phyloP scores from a whole-genome alignment of 64 coral and sea anemone species.

The Hydrozoanthus tunicans region DNA sequence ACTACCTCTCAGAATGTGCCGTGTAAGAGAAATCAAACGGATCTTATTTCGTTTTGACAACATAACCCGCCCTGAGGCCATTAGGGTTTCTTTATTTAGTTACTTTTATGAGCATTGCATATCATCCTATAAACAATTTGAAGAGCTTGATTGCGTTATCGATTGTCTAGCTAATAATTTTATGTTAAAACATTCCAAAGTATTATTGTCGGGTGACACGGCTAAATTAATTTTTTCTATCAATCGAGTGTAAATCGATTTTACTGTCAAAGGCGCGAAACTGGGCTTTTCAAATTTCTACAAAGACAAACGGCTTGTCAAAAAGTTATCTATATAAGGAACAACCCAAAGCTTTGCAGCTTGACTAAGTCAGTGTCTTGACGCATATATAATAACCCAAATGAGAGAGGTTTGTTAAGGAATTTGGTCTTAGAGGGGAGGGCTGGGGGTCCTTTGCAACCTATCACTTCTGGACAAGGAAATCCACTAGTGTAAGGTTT shows the following conservation, averaged over 20 bases:
- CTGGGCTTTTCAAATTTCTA: neutral
- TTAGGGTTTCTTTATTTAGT: neutral
- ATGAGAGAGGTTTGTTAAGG: too few relatives aligned
- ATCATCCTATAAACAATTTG: neutral
- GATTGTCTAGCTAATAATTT: constrained; percentile 18
- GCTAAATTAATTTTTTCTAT: neutral
- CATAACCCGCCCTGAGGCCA: neutral
- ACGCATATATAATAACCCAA: too few relatives aligned
- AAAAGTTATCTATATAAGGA: neutral
- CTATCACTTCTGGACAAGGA: too few relatives aligned
- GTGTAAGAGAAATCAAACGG: neutral
- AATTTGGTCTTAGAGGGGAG: too few relatives aligned
- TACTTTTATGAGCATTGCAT: neutral
- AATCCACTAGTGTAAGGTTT: too few relatives aligned
- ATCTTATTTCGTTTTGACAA: constrained; percentile 5
- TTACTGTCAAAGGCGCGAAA: neutral
- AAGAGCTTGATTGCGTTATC: constrained; percentile 9
- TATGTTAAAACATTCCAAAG: constrained; percentile 16
- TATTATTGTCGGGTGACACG: neutral
- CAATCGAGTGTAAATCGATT: constrained; percentile 9
- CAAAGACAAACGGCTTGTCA: neutral
- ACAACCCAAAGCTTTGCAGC: neutral
- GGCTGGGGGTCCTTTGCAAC: too few relatives aligned
- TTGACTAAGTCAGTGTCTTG: too few relatives aligned
- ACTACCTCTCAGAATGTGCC: neutral